Evolutionary conservation across 2,888 invertebrate species (phyloP).

Genomic region (Microchrysa polita): DNA sequence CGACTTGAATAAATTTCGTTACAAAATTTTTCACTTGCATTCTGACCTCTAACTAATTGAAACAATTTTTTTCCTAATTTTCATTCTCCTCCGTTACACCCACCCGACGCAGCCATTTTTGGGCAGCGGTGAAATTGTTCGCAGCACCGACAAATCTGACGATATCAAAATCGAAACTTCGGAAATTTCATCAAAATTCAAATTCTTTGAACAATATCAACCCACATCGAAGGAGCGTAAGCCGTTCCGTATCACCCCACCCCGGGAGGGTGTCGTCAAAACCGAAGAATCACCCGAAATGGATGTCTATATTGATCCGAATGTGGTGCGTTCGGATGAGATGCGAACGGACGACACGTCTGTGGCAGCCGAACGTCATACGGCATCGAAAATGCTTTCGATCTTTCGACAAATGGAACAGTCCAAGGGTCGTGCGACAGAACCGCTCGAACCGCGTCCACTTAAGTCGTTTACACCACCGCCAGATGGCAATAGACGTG

Average conservation of each 20-base stretch:
- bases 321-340: conserved; percentile 73
- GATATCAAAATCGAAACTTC: conserved; percentile 83
- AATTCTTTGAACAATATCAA: conserved; percentile 89
- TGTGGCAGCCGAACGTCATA: conserved; percentile 69
- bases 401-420: conserved; percentile 92
- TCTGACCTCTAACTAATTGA: too few species aligned
- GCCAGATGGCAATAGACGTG: conserved; percentile 70
- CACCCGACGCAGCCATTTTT: conserved; percentile 44
- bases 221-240: conserved; percentile 75
- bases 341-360: conserved; percentile 65
- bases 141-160: conserved; percentile 76
- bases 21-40: too few species aligned
- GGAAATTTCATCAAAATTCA: conserved; percentile 86
- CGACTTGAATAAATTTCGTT: too few species aligned
- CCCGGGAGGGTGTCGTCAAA: conserved; percentile 79
- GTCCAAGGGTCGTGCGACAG: conserved; percentile 67
- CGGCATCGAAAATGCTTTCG: conserved; percentile 85
- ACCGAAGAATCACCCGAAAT: conserved; percentile 64
- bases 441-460: conserved; percentile 72
- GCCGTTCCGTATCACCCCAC: conserved; percentile 88
- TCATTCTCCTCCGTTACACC: too few species aligned
- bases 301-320: conserved; percentile 77
- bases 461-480: conserved; percentile 91
- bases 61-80: too few species aligned
- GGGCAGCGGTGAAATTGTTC: conserved; percentile 69